Base-by-base conservation (phyloP, 2,888 invertebrate species). In the Malthinus seriepunctatus region DNA sequence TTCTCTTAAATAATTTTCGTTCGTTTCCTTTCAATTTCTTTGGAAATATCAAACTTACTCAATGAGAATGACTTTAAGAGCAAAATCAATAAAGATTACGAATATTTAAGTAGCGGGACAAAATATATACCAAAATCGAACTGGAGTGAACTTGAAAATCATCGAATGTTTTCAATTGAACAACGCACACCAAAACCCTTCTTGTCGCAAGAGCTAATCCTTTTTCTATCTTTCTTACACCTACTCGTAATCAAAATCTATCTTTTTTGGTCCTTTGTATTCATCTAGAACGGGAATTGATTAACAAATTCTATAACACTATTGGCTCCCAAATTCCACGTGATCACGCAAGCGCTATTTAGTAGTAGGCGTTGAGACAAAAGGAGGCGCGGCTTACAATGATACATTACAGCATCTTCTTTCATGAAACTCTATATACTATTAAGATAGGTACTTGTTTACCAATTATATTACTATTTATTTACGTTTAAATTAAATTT, bases 341-440 rank as follows among this genome's bases (percentile, higher is more conserved):
- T 73, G 74, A 67, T 34, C 64, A 71, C 76, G 77, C 76, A 72
- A 63, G 76, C 76, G 76, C 73, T 58, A 33, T 54, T 35, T 56
- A 63, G 48, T 63, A 62, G 71, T 71, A 73, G 75, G 73, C 73
- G 74, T 74, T 74, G 73, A 76, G 73, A 76, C 76, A 76, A 75
- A 73, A 70, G 73, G 62, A 65, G 77, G 77, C 75, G 77, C 68
- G 68, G 69, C 63, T 38, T 62, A 23, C 42, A 34, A 37, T 60
- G 58, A 55, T 59, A 50, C 60, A 59, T 54, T 55, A 49, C 59
- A 50, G 48, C 55, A 51, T 51, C 53, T 51, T 42, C 39, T 14
- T 42, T 42, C 39, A 42, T 23, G 39, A 42, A 42, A 42, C 15
- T 42, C 23, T 42, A 42, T 42, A 14, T 42, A 14, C 39, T 42